A percentile compares a stretch with the other conserved stretches of the same genome.
These are phyloP conservation scores for Netelia virgata DNA, from an alignment of 2,888 invertebrate species.

Conservation along the genomic window DNA sequence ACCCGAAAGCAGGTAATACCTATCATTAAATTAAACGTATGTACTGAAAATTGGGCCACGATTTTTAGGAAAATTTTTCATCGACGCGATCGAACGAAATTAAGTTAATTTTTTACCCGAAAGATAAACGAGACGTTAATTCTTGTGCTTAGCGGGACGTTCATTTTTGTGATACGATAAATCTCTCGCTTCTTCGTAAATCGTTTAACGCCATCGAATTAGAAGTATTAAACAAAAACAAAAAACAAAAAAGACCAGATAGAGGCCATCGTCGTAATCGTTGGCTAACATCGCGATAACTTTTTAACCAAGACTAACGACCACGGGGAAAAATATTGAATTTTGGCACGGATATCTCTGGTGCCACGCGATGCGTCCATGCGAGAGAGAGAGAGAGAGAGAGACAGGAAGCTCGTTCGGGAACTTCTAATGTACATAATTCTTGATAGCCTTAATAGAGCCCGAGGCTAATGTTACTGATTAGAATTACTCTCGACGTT, in stretches of 20 bases:
- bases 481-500: conserved; percentile 54
- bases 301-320: conserved; percentile 42
- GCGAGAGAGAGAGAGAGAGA: neutral
- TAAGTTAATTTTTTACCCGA: neutral
- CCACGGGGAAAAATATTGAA: conserved; percentile 35
- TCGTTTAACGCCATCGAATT: neutral
- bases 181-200: neutral
- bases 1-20: conserved; percentile 8
- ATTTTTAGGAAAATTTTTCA: neutral
- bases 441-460: conserved; percentile 54
- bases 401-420: conserved; percentile 11
- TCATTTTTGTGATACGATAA: neutral
- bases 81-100: neutral
- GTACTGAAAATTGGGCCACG: neutral
- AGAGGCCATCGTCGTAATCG: conserved; percentile 13
- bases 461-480: conserved; percentile 47
- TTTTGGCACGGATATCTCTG: neutral
- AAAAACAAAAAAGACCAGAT: neutral
- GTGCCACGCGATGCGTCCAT: neutral
- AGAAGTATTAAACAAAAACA: neutral
- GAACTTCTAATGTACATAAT: conserved; percentile 59
- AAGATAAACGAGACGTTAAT: too few relatives aligned
- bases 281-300: conserved; percentile 31
- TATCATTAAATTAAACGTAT: neutral
- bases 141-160: too few relatives aligned